Base-by-base conservation (phyloP, 2,888 invertebrate genomes). In the Meteorus cinctellus region DNA sequence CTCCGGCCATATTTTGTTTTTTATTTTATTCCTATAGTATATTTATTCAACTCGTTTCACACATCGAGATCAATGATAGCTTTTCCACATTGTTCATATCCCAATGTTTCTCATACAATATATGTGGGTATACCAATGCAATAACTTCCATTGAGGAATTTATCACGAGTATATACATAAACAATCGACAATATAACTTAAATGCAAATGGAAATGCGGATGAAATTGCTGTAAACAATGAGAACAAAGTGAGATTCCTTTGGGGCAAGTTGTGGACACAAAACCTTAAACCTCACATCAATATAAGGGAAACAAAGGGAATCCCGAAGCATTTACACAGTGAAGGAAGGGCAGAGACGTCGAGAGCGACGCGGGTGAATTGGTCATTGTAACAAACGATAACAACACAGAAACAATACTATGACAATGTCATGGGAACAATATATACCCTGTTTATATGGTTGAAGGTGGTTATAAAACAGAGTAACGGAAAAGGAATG, bases 271-370 rank as follows among this genome's bases (percentile, higher is more conserved):
- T 62, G 14, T 62, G 31, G 62, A 62, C 62, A 31, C 31, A 62
- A 14, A 29, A 29, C 3, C 8, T 62, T 27, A 62, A 55, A 8
- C 62, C 14, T 31, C 31, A 29, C 62, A 62, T 62, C 31, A 62
- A 14, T 29, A 31, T 62, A 62, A n/a, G 24, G 24, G 55, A 55
- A 62, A 31, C 29, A 31, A 31, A 16, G 29, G 62, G 62, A 19
- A 55, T 19, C 19, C 36, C 19, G 24, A 60, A 76, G n/a, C 71
- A 68, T 76, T 73, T 66, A 36, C 41, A 41, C 41, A 41, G 34
- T 34, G 34, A 34, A 34, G 4, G 34, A 24, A 24, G 34, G 34
- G 41, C 41, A 41, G 41, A 41, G 41, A 41, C 41, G 41, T 8
- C 12, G 41, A 12, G 34, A 19, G 31, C 63, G 27, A 75, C 51